These are phyloP conservation scores for Garrulus glandarius DNA, from an alignment of 2,797 vertebrate species.

Conservation along the genomic window DNA sequence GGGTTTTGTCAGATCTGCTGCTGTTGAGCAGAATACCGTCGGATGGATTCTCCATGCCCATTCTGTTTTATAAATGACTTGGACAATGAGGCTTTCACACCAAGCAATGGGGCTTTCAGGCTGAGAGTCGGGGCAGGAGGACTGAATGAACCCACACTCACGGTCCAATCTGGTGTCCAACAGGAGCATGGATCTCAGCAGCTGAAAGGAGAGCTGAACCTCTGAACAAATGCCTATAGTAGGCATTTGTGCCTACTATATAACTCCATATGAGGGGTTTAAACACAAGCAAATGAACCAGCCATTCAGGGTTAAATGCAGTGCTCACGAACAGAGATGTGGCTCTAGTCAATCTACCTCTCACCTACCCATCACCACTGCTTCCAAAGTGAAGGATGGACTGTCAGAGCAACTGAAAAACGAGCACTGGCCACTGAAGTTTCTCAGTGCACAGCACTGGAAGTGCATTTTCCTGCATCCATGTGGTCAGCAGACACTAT, in stretches of 20 bases:
- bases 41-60: slow-evolving; percentile 58
- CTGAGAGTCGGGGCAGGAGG: not conserved
- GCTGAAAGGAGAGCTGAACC: not conserved
- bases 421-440: not conserved
- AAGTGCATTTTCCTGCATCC: not conserved
- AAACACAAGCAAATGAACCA: not conserved
- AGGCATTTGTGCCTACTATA: not conserved
- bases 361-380: not conserved
- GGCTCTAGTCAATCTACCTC: not conserved
- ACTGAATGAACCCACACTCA: not conserved
- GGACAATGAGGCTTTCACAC: slow-evolving; percentile 55
- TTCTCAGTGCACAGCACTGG: not conserved
- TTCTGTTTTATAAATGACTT: slow-evolving; percentile 40
- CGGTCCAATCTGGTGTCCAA: not conserved
- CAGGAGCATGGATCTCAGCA: not conserved
- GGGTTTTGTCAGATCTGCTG: slow-evolving; percentile 54
- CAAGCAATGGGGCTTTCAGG: slow-evolving; percentile 37
- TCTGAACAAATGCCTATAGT: not conserved
- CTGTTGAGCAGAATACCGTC: slow-evolving; percentile 33
- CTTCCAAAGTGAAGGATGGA: not conserved
- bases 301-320: not conserved
- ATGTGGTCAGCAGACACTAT: not conserved
- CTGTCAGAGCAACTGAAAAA: not conserved
- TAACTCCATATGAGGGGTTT: not conserved
- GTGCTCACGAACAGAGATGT: not conserved